Evolutionary conservation across 1,140 invertebrate genomes (phyloP), one percentile per base, ranked within the genome.

Genomic region (Riptortus pedestris): DNA sequence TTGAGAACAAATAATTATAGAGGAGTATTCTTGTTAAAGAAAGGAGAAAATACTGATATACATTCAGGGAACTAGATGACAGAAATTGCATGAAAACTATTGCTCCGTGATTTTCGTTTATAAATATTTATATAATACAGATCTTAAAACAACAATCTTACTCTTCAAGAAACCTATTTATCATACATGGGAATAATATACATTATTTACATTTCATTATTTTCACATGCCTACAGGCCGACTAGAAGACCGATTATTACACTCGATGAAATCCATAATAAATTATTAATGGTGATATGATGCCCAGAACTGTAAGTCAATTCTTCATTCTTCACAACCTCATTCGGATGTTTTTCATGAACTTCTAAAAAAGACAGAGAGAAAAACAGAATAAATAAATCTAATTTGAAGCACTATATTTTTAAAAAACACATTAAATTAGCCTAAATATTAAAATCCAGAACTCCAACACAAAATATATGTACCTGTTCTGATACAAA

Each of bases 251-350:
- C 59, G 38, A 65, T 20, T 29, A 65, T 28, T 16, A 61, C 57
- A 27, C 29, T 31, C 11, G 64, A 65, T n/a, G 29, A 60, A 60
- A 65, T 28, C 45, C 28, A 61, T 11, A 65, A 26, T n/a, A 61
- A 33, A 26, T 28, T 22, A 57, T 57, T 55, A 12, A 47, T n/a
- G 33, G 48, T 61, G 27, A 61, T 65, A 51, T 61, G 58, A 59
- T 59, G 58, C 7, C 66, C 68, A 18, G 28, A 74, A 69, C 78
- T 83, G 70, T 88, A 89, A 26, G 88, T 91, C 67, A 93, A 75
- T 77, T 93, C 90, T 76, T 93, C 90, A 75, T 91, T 93, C 77
- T 93, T 93, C 68, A 92, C 88, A 69, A 92, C 89, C 76, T 93
- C 91, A 75, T 93, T 93, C 59, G 86, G 88, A 77, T 88, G 81